Evolutionary conservation across 2,888 invertebrate genomes (phyloP), one percentile per base, ranked within the genome.

Genomic region (Dasysyrphus albostriatus): DNA sequence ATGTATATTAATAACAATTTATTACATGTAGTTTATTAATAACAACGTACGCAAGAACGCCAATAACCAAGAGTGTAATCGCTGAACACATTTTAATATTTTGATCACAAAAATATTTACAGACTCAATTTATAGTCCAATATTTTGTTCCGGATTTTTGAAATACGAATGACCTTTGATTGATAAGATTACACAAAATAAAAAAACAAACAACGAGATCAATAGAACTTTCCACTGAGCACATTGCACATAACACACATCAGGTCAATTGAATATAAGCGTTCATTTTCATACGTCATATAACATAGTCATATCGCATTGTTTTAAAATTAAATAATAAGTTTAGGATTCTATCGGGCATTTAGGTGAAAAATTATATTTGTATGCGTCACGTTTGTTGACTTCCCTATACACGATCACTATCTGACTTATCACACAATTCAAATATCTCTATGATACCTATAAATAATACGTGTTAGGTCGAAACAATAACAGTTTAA

Each of bases 121-220:
- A 16, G 3, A 3, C 8, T 37, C 34, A 49, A 49, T 49, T 49
- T 67, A 67, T 67, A 67, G 19, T 12, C 65, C 44, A 24, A n/a
- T 14, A 12, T 19, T 29, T 44, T 0, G 24, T 14, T 51, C 24
- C 51, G 12, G 3, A 12, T 29, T 14, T 7, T 5, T 51, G 0
- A 24, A 51, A 24, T 4, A 49, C 9, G 19, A 29, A n/a, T 32
- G 14, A 54, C 29, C 74, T 93, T 93, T 0, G 94, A 94, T 34
- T 39, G 59, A 59, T 59, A 14, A 19, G 19, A 14, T 14, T 61
- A 42, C 2, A 54, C 7, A 54, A 54, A 29, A 29, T 54, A 29
- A 12, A 29, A 12, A 24, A 24, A 24, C 12, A 54, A 29, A 29
- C 1, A 4, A 2, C 14, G 16, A 32, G 29, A n/a, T 29, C n/a